phyloP scores from a whole-genome alignment of 2,113 vertebrate genomes.

The Oryzias javanicus region DNA sequence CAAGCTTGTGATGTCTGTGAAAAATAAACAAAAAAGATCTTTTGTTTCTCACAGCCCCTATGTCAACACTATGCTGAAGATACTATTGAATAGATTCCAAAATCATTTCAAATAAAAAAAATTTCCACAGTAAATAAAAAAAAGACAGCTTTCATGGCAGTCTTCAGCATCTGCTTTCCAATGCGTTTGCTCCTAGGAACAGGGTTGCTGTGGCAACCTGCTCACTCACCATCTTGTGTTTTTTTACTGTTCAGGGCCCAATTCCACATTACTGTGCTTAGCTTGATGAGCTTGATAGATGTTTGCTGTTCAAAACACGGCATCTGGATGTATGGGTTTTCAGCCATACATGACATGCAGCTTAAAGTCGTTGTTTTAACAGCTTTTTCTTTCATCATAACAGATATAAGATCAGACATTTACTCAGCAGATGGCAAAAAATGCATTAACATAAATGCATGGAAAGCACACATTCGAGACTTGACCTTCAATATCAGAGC shows the following conservation, averaged over 20 bases:
- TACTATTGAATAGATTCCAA: conserved; percentile 13
- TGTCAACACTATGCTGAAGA: background rate
- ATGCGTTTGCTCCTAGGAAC: conserved; percentile 72
- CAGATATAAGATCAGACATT: background rate
- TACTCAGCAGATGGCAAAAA: background rate
- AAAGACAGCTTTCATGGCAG: conserved; percentile 40
- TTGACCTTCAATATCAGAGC: conserved; percentile 27
- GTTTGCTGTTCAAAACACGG: conserved; percentile 33
- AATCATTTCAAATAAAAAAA: conserved; percentile 26
- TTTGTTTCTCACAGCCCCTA: conserved; percentile 8
- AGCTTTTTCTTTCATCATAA: conserved; percentile 1
- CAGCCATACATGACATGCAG: conserved; percentile 19
- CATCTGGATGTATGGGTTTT: conserved; percentile 5
- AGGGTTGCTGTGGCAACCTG: conserved; percentile 77
- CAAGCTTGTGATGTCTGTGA: conserved; percentile 26
- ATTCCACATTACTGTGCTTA: conserved; percentile 61
- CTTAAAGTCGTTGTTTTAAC: background rate
- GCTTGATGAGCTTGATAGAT: conserved; percentile 50
- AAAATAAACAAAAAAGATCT: conserved; percentile 28
- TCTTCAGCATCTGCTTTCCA: conserved; percentile 63
- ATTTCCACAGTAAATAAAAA: conserved; percentile 12
- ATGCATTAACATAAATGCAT: background rate
- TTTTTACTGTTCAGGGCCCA: conserved; percentile 74
- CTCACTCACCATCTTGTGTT: conserved; percentile 79
- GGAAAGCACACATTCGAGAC: conserved; percentile 9